Base-by-base conservation (phyloP, 2,888 invertebrate genomes). In the Lepas anatifera region DNA sequence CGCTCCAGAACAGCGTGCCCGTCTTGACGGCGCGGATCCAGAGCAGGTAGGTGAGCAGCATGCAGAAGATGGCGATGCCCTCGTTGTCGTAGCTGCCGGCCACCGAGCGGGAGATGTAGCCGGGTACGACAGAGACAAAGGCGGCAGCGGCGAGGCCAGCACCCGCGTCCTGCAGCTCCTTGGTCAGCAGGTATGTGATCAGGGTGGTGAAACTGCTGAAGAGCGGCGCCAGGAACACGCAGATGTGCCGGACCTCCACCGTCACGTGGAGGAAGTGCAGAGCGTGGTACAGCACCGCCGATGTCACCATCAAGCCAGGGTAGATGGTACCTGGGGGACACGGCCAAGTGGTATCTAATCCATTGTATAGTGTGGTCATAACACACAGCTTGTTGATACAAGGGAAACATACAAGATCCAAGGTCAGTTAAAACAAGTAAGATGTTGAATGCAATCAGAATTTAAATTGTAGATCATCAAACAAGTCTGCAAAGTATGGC, bases 1-100 rank as follows among this genome's bases (percentile, higher is more conserved):
- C 88, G 0, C 92, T 87, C 94, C 95, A 96, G 75, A 89, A 86
- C 73, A 97, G 89, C 27, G 92, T 90, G 58, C 98, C 98, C 13
- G 93, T 93, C 82, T 97, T 96, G 13, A 97, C 93, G 0, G 96
- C 89, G 80, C 95, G 95, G 73, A 98, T 95, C 97, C 97, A 98
- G 79, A 92, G 86, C 79, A 94, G 95, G 82, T 97, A 98, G 0
- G 97, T 98, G 71, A 98, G 85, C 73, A 98, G 82, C 97, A 98
- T 97, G 80, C 96, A 97, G 84, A 97, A 97, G 77, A 97, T 97
- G 32, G 97, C 97, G 78, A 97, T 97, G 70, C 90, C 96, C 83
- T 97, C 97, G 79, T 97, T 97, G 80, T 97, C 98, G 78, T 97
- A 98, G 71, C 95, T 95, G 48, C 97, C 97, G 48, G 97, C 97